phyloP scores from a whole-genome alignment of 64 coral and sea anemone genomes.

The Montipora efflorescens region DNA sequence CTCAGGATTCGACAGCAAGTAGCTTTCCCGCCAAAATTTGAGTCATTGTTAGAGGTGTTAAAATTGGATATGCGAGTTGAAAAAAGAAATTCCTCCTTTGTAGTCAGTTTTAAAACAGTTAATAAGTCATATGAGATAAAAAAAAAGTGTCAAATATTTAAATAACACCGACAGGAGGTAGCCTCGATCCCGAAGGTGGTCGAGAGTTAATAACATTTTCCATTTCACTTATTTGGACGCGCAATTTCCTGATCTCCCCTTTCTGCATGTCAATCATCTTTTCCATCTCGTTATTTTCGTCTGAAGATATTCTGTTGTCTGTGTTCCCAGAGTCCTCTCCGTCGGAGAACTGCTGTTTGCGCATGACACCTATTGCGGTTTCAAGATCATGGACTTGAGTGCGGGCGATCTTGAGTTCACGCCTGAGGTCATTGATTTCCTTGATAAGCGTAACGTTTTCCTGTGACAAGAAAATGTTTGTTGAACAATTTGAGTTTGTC shows the following conservation, averaged over 20 bases:
- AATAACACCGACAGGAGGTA: conserved; percentile 83
- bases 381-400: conserved; percentile 97
- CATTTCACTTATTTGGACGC: conserved; percentile 93
- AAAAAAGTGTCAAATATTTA: conserved; percentile 27
- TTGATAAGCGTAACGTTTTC: conserved; percentile 99
- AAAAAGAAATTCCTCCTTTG: background rate
- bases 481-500: background rate
- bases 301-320: conserved; percentile 28
- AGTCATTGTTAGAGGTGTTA: too few relatives aligned
- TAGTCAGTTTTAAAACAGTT: background rate
- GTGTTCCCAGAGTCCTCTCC: conserved; percentile 1
- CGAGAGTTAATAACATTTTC: conserved; percentile 76
- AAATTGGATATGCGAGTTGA: background rate
- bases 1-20: background rate
- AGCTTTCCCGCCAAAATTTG: background rate
- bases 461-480: conserved; percentile 14
- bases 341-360: conserved; percentile 70
- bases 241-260: conserved; percentile 87
- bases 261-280: conserved; percentile 99
- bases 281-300: conserved; percentile 81
- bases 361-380: conserved; percentile 92
- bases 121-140: background rate
- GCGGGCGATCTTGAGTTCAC: conserved; percentile 95
- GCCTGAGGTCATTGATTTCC: conserved; percentile 96
- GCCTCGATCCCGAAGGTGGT: conserved; percentile 81